Conservation (phyloP, 2,888 invertebrate species). For the Drosophila maculinotata region DNA sequence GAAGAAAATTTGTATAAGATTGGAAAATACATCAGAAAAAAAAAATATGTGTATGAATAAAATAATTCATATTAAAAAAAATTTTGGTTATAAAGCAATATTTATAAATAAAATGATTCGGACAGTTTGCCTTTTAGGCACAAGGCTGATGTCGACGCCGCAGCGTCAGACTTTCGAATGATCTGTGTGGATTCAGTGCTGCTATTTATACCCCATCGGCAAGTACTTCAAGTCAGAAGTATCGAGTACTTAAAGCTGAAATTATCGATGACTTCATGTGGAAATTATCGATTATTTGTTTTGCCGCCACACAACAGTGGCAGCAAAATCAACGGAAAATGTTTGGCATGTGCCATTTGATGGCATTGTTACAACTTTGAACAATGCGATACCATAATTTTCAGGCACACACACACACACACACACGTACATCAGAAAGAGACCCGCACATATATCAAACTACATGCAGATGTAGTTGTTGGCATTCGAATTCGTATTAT, state of each 20-base stretch:
- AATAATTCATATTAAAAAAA: no score
- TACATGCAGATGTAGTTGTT: slow-evolving; percentile 60
- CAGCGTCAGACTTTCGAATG: no score
- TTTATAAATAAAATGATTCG: no score
- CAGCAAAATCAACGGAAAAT: slow-evolving; percentile 40
- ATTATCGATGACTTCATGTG: not conserved
- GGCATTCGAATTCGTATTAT: slow-evolving; percentile 40
- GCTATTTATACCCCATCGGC: no score
- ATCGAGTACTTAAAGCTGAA: not conserved
- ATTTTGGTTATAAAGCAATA: no score
- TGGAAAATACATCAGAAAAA: no score
- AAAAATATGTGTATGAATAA: slow-evolving; percentile 18
- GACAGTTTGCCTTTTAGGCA: no score
- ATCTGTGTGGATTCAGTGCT: no score
- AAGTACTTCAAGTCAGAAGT: no score
- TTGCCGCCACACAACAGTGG: slow-evolving; percentile 36
- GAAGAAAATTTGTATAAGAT: no score
- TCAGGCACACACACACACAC: slow-evolving; percentile 11
- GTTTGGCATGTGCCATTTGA: slow-evolving; percentile 81
- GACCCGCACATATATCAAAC: slow-evolving; percentile 46
- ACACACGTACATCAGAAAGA: slow-evolving; percentile 2
- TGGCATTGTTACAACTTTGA: slow-evolving; percentile 74
- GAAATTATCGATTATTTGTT: slow-evolving; percentile 9
- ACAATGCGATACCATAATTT: slow-evolving; percentile 74
- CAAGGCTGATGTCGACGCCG: no score